Conservation (phyloP, 2,888 invertebrate genomes). For the Ecliptopera silaceata region DNA sequence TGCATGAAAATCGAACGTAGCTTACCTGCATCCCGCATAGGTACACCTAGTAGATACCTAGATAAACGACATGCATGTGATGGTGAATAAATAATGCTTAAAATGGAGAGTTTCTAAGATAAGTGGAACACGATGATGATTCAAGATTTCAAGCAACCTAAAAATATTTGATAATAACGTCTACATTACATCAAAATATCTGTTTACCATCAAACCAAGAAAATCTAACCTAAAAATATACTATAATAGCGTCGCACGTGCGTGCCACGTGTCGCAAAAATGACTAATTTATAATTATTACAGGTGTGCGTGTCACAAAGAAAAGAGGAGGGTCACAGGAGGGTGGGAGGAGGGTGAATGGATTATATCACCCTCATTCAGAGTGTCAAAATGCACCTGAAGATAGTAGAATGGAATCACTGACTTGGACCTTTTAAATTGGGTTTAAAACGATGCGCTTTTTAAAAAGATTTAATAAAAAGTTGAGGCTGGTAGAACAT, state of each 20-base stretch:
- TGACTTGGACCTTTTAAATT: slow-evolving; percentile 22
- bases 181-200: too few relatives aligned
- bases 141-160: too few relatives aligned
- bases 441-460: slow-evolving; percentile 14
- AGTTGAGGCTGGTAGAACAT: too few relatives aligned
- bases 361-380: slow-evolving; percentile 19
- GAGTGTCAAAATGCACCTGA: slow-evolving; percentile 23
- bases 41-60: background rate
- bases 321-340: slow-evolving; percentile 9
- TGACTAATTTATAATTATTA: slow-evolving; percentile 25
- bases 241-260: slow-evolving; percentile 7
- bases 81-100: too few relatives aligned
- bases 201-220: background rate
- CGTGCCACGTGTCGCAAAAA: slow-evolving; percentile 19
- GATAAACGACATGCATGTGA: too few relatives aligned
- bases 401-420: slow-evolving; percentile 11
- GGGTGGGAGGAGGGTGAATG: slow-evolving; percentile 10
- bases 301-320: slow-evolving; percentile 23
- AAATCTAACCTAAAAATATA: background rate
- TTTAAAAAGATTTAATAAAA: slow-evolving; percentile 1
- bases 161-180: too few relatives aligned
- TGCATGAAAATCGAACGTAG: slow-evolving; percentile 24
- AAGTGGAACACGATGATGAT: too few relatives aligned
- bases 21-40: too few relatives aligned
- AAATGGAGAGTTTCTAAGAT: too few relatives aligned